Percentiles rank a stretch among this genome's conserved stretches.
phyloP scores from a whole-genome alignment of 2,888 invertebrate species.

The Eledona agricola region DNA sequence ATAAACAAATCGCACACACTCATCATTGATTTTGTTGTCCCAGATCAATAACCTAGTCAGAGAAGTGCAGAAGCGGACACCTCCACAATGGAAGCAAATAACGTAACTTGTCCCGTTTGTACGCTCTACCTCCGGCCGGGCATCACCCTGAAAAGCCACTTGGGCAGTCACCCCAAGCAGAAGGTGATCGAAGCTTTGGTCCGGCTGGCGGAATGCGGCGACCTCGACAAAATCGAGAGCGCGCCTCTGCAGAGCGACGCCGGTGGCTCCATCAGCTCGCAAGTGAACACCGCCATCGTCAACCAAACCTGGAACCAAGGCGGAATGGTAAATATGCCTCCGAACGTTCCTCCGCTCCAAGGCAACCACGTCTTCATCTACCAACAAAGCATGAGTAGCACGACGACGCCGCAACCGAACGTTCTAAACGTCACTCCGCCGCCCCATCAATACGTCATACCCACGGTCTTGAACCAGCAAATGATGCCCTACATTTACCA shows the following conservation, averaged over 20 bases:
- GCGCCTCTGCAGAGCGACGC: conserved; percentile 22
- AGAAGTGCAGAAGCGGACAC: conserved; percentile 45
- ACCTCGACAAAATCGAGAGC: conserved; percentile 41
- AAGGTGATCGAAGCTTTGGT: conserved; percentile 84
- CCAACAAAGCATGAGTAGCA: conserved; percentile 67
- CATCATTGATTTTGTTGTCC: conserved; percentile 53
- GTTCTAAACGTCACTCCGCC: conserved; percentile 63
- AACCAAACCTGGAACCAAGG: conserved; percentile 58
- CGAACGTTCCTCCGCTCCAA: conserved; percentile 55
- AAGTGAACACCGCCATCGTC: conserved; percentile 42
- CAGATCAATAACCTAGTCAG: conserved; percentile 54
- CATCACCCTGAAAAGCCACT: conserved; percentile 80
- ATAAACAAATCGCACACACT: conserved; percentile 28
- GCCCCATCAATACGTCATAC: conserved; percentile 66
- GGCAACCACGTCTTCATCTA: conserved; percentile 65
- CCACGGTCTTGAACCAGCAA: conserved; percentile 63
- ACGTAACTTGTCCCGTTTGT: conserved; percentile 79
- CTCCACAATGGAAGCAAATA: conserved; percentile 54
- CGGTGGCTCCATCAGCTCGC: conserved; percentile 30
- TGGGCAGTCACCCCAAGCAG: conserved; percentile 88
- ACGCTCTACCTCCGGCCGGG: conserved; percentile 84
- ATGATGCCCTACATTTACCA: conserved; percentile 68
- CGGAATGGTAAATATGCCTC: conserved; percentile 56
- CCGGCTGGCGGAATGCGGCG: conserved; percentile 48
- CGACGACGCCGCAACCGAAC: conserved; percentile 53